A percentile compares a stretch with the other conserved stretches of the same genome.
phyloP scores from a whole-genome alignment of 1,140 invertebrate species.

The Calliopsis andreniformis region DNA sequence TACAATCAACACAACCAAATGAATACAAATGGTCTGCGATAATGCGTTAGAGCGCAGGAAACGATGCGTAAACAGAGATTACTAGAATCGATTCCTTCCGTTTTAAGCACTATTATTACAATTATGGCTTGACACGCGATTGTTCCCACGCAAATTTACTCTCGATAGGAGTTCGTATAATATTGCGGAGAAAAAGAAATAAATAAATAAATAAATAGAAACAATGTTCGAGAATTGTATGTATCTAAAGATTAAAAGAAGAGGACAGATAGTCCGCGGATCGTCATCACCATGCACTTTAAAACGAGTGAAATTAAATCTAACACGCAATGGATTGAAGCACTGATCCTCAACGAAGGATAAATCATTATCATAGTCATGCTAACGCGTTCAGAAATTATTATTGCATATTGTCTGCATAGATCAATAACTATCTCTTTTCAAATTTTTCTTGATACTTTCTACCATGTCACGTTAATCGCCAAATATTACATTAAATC shows the following conservation, averaged over 20 bases:
- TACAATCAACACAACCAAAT: background rate
- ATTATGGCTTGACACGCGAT: slow-evolving; percentile 27
- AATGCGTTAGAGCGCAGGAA: slow-evolving; percentile 12
- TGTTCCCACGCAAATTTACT: slow-evolving; percentile 9
- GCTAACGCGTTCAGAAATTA: slow-evolving; percentile 38
- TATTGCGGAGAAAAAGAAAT: slow-evolving; percentile 16
- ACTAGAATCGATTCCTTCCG: slow-evolving; percentile 20
- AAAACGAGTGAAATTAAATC: slow-evolving; percentile 53
- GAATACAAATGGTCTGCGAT: slow-evolving; percentile 51
- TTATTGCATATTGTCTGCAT: slow-evolving; percentile 34
- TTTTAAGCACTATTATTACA: slow-evolving; percentile 54
- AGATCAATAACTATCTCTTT: background rate
- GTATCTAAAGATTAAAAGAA: slow-evolving; percentile 8
- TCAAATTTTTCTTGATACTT: background rate
- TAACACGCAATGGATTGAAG: slow-evolving; percentile 52
- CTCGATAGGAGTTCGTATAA: slow-evolving; percentile 21
- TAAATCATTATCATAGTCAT: slow-evolving; percentile 23
- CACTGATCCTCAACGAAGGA: slow-evolving; percentile 13
- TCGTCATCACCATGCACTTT: slow-evolving; percentile 55
- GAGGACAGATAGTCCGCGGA: slow-evolving; percentile 32
- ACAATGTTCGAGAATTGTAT: slow-evolving; percentile 29
- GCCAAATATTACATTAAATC: no score
- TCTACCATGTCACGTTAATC: no score
- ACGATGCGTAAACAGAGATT: slow-evolving; percentile 38
- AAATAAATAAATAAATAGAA: background rate